Conservation (phyloP, 2,797 vertebrate species). For the Cossypha polioptera region DNA sequence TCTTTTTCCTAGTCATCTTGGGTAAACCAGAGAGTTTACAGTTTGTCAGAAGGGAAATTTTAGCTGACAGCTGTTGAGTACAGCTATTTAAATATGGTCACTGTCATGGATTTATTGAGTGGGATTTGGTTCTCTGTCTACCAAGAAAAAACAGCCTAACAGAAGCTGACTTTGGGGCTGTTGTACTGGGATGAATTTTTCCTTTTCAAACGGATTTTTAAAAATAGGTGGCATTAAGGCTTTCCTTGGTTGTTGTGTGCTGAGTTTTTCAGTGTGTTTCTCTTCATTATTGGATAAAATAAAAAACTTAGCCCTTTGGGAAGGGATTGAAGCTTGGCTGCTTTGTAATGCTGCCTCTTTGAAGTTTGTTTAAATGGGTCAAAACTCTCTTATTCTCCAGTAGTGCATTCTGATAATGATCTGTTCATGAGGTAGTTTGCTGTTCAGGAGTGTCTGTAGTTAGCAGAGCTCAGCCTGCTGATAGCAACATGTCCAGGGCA, state of each 20-base stretch:
- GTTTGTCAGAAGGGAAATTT: constrained; percentile 12
- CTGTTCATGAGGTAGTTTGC: background rate
- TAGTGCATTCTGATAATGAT: background rate
- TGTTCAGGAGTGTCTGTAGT: background rate
- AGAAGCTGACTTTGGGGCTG: background rate
- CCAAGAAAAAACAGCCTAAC: background rate
- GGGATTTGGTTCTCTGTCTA: background rate
- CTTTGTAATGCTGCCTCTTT: background rate
- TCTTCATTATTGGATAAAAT: background rate
- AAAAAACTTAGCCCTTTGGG: background rate
- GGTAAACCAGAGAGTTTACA: constrained; percentile 11
- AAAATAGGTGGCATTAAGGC: background rate
- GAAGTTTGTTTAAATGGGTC: background rate
- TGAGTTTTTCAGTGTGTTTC: background rate
- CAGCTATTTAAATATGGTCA: background rate
- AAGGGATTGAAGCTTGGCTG: background rate
- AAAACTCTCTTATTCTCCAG: background rate
- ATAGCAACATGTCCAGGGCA: background rate
- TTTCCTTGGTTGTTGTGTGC: background rate
- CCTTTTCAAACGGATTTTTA: background rate
- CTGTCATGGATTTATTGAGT: background rate
- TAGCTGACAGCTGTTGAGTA: background rate
- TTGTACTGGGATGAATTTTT: background rate
- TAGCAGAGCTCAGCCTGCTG: background rate
- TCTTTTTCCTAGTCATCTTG: background rate